Percentiles rank a stretch among this genome's conserved stretches.
These are phyloP conservation scores for Conistra vaccinii DNA, from an alignment of 2,888 invertebrate species.

Conservation along the genomic window DNA sequence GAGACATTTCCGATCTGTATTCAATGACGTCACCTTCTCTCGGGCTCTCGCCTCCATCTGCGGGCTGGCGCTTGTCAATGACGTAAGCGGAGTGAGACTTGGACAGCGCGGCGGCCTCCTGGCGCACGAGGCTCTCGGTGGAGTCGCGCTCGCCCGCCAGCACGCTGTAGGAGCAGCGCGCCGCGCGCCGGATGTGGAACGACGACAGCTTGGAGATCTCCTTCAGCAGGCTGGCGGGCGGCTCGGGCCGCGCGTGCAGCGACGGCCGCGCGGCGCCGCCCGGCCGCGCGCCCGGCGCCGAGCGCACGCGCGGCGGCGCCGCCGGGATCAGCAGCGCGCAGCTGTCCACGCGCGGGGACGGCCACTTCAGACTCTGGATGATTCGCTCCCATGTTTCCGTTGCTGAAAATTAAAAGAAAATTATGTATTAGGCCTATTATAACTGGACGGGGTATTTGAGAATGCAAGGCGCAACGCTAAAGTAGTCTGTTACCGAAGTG, in stretches of 20 bases:
- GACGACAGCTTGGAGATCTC: constrained; percentile 94
- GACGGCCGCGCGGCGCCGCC: constrained; percentile 74
- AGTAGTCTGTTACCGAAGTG: constrained; percentile 92
- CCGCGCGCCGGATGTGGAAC: constrained; percentile 92
- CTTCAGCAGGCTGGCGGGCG: constrained; percentile 86
- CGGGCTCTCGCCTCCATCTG: constrained; percentile 75
- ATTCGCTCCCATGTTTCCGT: constrained; percentile 95
- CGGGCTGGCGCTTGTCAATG: constrained; percentile 85
- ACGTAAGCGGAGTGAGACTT: constrained; percentile 91
- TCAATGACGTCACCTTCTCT: constrained; percentile 78
- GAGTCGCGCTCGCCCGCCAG: constrained; percentile 92
- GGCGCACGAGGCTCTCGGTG: constrained; percentile 91
- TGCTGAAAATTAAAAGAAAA: constrained; percentile 81
- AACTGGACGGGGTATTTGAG: neutral
- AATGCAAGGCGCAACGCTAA: neutral
- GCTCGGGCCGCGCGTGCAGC: constrained; percentile 54
- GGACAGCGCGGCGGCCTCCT: constrained; percentile 81
- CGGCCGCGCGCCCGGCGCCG: constrained; percentile 81
- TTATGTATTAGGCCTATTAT: neutral
- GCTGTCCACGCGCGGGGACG: constrained; percentile 93
- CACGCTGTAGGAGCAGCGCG: constrained; percentile 93
- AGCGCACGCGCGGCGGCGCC: constrained; percentile 73
- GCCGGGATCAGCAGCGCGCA: constrained; percentile 92
- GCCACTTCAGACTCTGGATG: constrained; percentile 91
- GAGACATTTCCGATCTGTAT: constrained; percentile 85